Evolutionary conservation across 92 coral and sea anemone genomes (phyloP).

Genomic region (Umimayanthus kanabou): DNA sequence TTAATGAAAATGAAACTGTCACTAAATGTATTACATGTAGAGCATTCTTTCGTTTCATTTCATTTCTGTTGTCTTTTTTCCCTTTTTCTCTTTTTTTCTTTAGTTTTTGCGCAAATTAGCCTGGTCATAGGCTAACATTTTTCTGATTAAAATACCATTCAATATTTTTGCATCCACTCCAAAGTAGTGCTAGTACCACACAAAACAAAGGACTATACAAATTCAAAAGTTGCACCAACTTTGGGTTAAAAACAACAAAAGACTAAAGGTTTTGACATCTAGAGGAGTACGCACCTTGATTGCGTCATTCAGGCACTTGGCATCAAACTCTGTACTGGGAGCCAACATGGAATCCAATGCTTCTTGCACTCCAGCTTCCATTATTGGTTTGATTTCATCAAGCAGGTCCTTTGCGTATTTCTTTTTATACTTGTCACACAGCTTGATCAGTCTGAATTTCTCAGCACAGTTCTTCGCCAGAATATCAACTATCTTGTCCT

Average conservation of each 20-base stretch:
- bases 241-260: background rate
- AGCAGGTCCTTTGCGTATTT: slow-evolving; percentile 74
- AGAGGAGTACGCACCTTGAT: slow-evolving; percentile 58
- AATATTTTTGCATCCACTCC: too few relatives aligned
- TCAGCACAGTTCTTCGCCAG: slow-evolving; percentile 76
- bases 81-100: too few relatives aligned
- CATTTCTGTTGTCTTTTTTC: too few relatives aligned
- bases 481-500: slow-evolving; percentile 69
- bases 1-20: too few relatives aligned
- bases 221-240: background rate
- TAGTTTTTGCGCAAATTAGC: too few relatives aligned
- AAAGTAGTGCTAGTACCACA: too few relatives aligned
- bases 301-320: slow-evolving; percentile 75
- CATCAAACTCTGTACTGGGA: slow-evolving; percentile 67
- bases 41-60: too few relatives aligned
- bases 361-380: slow-evolving; percentile 73
- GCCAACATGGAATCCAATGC: slow-evolving; percentile 72
- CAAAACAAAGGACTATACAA: background rate
- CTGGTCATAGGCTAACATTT: too few relatives aligned
- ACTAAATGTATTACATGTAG: too few relatives aligned
- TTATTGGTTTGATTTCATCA: slow-evolving; percentile 70
- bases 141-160: too few relatives aligned
- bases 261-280: background rate
- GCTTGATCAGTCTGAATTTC: slow-evolving; percentile 54
- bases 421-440: slow-evolving; percentile 65